Percentiles rank a stretch among this genome's conserved stretches.
Evolutionary conservation across 2,113 vertebrate species (phyloP).

Genomic region (Pipra filicauda): DNA sequence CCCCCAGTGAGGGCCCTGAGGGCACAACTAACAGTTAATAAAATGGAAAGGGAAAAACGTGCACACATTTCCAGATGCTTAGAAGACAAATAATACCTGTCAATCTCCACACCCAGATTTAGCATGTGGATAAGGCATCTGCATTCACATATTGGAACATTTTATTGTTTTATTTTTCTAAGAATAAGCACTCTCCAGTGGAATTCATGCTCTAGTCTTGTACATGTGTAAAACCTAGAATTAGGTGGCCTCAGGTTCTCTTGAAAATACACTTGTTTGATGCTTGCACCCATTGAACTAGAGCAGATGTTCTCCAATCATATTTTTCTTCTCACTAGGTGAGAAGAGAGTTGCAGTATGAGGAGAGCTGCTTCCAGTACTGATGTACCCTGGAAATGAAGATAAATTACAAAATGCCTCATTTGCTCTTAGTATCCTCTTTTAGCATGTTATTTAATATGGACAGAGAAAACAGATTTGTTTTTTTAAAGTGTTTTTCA

Average conservation of each 20-base stretch:
- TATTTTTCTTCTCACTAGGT: background rate
- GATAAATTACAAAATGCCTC: background rate
- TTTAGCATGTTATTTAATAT: background rate
- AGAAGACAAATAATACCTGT: background rate
- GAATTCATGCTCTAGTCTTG: background rate
- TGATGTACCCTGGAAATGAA: background rate
- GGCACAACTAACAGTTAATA: background rate
- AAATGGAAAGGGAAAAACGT: background rate
- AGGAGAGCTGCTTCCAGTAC: background rate
- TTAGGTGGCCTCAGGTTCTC: background rate
- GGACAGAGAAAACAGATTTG: background rate
- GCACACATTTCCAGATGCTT: background rate
- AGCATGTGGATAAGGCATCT: background rate
- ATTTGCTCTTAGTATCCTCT: background rate
- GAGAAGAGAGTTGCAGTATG: background rate
- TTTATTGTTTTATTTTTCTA: background rate
- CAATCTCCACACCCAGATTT: background rate
- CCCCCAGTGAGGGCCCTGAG: background rate
- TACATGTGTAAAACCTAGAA: background rate
- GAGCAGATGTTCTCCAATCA: background rate
- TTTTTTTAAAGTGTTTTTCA: background rate
- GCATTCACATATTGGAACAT: background rate
- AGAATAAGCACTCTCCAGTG: background rate
- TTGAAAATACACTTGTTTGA: background rate
- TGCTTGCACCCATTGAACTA: background rate